Conservation (phyloP, 2,797 vertebrate species). For the Dromococcyx pavoninus region DNA sequence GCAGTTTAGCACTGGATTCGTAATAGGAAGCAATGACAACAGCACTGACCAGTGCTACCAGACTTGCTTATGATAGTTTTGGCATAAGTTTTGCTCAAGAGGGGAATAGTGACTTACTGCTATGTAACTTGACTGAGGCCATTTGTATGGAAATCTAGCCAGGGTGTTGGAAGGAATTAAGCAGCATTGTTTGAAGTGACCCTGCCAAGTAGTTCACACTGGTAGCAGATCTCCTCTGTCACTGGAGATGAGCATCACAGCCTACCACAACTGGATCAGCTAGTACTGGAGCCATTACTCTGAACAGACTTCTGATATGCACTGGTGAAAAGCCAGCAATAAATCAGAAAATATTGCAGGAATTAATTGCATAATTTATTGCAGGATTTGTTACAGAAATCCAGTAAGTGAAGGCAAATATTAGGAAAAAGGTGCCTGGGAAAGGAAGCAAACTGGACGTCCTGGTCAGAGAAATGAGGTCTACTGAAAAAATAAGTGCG, state of each 20-base stretch:
- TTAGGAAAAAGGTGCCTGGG: neutral
- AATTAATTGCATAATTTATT: neutral
- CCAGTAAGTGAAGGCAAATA: neutral
- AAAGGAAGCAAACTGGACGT: neutral
- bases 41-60: rapidly evolving
- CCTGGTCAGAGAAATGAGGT: neutral
- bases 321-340: neutral
- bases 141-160: neutral
- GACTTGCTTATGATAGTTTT: neutral
- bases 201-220: neutral
- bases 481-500: neutral
- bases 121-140: neutral
- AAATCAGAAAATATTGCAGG: neutral
- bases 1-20: neutral
- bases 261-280: neutral
- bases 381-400: neutral
- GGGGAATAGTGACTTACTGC: neutral
- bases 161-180: neutral
- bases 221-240: neutral
- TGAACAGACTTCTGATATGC: neutral
- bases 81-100: neutral
- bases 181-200: neutral
- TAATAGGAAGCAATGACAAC: neutral
- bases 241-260: neutral
- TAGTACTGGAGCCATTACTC: neutral